Conservation (phyloP, 2,888 invertebrate genomes). For the Brachylomia viminalis region DNA sequence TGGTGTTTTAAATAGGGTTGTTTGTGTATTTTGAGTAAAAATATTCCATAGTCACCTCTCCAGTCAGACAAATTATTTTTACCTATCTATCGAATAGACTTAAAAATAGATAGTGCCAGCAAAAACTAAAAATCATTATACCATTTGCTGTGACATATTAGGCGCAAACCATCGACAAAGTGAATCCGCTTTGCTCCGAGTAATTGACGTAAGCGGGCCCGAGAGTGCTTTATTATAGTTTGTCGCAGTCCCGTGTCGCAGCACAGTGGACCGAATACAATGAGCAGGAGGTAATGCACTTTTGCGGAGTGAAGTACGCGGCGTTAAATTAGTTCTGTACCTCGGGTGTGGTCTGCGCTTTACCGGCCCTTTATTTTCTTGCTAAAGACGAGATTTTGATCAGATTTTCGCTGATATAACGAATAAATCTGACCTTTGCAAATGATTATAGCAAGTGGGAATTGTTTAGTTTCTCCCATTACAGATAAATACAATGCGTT, state of each 20-base stretch:
- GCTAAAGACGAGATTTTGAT: background rate
- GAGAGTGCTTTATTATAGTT: conserved; percentile 52
- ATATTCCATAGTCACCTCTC: too few species aligned
- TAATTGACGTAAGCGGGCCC: conserved; percentile 47
- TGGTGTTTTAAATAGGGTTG: too few species aligned
- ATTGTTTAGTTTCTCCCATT: background rate
- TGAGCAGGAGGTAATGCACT: conserved; percentile 52
- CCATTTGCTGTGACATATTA: conserved; percentile 28
- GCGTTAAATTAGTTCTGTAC: conserved; percentile 35
- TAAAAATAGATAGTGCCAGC: too few species aligned
- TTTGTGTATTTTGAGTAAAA: too few species aligned
- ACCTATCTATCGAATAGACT: too few species aligned
- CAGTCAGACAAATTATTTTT: background rate
- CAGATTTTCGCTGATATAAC: background rate
- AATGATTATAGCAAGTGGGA: background rate
- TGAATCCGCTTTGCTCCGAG: conserved; percentile 26
- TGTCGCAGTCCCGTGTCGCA: conserved; percentile 23
- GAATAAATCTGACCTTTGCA: background rate
- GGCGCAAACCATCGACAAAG: conserved; percentile 31
- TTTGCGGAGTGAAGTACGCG: conserved; percentile 28
- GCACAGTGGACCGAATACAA: conserved; percentile 15
- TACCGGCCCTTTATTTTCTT: conserved; percentile 8
- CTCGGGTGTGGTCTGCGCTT: too few species aligned
- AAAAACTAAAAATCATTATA: background rate
- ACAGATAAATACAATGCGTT: background rate